Percentiles rank a stretch among this genome's conserved stretches.
Conservation (phyloP, 2,113 vertebrate genomes). For the Ciconia maguari region DNA sequence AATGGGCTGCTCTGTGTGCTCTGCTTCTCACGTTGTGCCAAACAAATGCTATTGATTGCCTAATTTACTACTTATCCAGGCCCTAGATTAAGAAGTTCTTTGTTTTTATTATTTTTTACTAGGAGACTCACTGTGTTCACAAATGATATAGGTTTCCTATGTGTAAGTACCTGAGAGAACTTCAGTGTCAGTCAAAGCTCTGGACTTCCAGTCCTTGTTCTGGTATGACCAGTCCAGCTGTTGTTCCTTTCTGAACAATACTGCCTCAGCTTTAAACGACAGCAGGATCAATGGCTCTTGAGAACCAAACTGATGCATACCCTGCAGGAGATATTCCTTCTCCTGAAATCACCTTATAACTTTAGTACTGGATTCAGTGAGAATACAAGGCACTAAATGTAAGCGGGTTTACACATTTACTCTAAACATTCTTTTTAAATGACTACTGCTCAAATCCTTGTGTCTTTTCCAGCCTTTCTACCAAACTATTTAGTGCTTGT, state of each 20-base stretch:
- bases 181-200: background rate
- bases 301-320: background rate
- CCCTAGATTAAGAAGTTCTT: background rate
- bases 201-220: background rate
- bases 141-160: background rate
- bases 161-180: background rate
- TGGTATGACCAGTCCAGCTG: background rate
- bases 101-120: background rate
- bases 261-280: background rate
- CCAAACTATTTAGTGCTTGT: background rate
- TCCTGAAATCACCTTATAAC: background rate
- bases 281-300: background rate
- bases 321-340: background rate
- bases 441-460: background rate
- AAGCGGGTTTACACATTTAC: background rate
- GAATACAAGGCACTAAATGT: background rate
- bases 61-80: background rate
- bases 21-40: background rate
- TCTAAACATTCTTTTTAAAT: background rate
- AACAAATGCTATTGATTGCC: background rate
- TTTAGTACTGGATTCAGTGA: background rate
- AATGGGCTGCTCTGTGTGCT: background rate
- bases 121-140: background rate
- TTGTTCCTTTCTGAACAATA: background rate
- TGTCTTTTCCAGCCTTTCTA: background rate